These are phyloP conservation scores for Elaphurus davidianus DNA, from an alignment of 2,113 vertebrate genomes.

Conservation along the genomic window DNA sequence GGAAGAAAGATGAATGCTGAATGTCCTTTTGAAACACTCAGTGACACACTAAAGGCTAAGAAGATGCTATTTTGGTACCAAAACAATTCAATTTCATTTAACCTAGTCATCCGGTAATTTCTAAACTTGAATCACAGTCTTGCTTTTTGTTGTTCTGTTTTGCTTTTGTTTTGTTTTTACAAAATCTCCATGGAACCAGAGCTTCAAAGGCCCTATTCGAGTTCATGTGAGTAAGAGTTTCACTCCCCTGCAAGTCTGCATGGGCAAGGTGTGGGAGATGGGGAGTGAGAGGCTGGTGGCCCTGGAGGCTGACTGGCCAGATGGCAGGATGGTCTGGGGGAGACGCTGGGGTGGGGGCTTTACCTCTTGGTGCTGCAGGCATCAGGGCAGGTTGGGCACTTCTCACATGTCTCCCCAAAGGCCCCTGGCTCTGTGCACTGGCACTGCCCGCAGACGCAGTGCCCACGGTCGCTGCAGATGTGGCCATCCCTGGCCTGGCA, in stretches of 20 bases:
- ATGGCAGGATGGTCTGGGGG: neutral
- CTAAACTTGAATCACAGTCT: neutral
- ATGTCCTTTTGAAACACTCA: neutral
- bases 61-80: neutral
- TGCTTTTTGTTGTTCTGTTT: neutral
- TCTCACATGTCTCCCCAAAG: conserved; percentile 94
- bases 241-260: neutral
- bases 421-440: conserved; percentile 93
- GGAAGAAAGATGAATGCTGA: neutral
- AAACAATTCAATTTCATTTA: neutral
- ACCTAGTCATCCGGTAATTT: neutral
- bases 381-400: conserved; percentile 96
- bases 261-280: neutral
- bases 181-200: neutral
- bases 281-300: neutral
- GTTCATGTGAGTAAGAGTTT: neutral
- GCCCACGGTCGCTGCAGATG: conserved; percentile 92
- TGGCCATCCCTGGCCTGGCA: conserved; percentile 89
- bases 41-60: neutral
- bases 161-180: neutral
- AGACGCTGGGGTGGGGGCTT: neutral
- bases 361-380: conserved; percentile 96
- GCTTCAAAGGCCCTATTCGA: neutral
- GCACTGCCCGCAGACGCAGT: conserved; percentile 91
- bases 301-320: neutral